Base-by-base conservation (phyloP, 2,113 vertebrate species). In the Malaclemys terrapin region DNA sequence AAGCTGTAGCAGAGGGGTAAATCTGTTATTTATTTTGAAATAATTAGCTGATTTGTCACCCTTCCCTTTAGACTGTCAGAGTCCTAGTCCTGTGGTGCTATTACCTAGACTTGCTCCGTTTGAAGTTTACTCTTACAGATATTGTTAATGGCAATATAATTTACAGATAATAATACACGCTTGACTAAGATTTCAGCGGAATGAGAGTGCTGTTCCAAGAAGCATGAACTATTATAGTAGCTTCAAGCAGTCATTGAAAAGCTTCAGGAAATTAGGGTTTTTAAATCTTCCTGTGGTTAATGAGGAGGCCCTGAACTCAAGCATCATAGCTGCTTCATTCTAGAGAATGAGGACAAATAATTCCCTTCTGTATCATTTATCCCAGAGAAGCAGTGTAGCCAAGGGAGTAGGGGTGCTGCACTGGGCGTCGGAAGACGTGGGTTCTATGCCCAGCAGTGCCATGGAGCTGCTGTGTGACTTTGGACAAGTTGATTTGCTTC, bases 171-270 rank as follows among this genome's bases (percentile, higher is more conserved):
- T 59, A 65, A 54, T 3, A 11, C 35, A 11, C 22, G 56, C 87
- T 88, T 53, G 80, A 91, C 85, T 83, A 59, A 81, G 38, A 80
- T 82, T 95, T 84, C 62, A 84, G 80, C 62, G 75, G 53, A 35
- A 85, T 49, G 75, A 92, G 59, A 95, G 95, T 79, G 85, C 91
- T 88, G 79, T 95, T 95, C 87, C 65, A 89, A 93, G 90, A 93
- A 95, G 89, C 2, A 0, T 22, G 22, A 95, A 87, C 83, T 89
- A 92, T 92, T 94, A 47, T 7, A 83, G 49, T 80, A 31, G 79
- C 53, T 52, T 94, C 42, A 83, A 92, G 12, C 49, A 83, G 57
- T 54, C 85, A 83, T 27, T 75, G 82, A 96, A 94, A 90, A 84
- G n/a, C 80, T 95, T 87, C 78, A 75, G 93, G 80, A 96, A 94